Conservation (phyloP, 1,140 invertebrate genomes). For the Hermatobates lingyangjiaoensis region DNA sequence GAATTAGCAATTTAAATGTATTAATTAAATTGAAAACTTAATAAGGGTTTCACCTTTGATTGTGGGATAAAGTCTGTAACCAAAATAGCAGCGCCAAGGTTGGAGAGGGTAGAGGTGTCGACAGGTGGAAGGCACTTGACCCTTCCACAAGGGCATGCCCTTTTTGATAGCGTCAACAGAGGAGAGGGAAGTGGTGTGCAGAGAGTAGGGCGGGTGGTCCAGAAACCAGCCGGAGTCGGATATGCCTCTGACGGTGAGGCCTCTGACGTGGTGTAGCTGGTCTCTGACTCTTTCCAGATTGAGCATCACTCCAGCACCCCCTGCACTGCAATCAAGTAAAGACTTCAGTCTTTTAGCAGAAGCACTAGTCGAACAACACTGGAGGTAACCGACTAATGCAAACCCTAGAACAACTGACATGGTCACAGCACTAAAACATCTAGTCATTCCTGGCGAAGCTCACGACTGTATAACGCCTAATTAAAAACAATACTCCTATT, state of each 20-base stretch:
- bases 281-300: constrained; percentile 62
- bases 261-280: constrained; percentile 37
- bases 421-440: too few relatives aligned
- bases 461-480: too few relatives aligned
- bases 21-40: too few relatives aligned
- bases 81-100: constrained; percentile 82
- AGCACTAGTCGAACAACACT: too few relatives aligned
- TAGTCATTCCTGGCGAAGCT: too few relatives aligned
- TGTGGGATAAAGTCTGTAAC: constrained; percentile 72
- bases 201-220: constrained; percentile 52
- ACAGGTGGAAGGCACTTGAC: constrained; percentile 56
- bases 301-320: constrained; percentile 76
- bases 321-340: constrained; percentile 42
- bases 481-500: too few relatives aligned
- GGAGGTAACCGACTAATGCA: too few relatives aligned
- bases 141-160: constrained; percentile 68
- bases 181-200: constrained; percentile 25
- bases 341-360: not conserved
- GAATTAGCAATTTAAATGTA: too few relatives aligned
- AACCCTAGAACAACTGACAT: too few relatives aligned
- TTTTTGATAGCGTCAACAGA: constrained; percentile 47
- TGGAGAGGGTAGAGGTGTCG: constrained; percentile 42
- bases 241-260: constrained; percentile 55
- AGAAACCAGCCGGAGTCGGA: constrained; percentile 89
- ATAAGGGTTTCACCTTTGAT: constrained; percentile 60